Conservation (phyloP, 2,888 invertebrate genomes). For the Drosophila leonis region DNA sequence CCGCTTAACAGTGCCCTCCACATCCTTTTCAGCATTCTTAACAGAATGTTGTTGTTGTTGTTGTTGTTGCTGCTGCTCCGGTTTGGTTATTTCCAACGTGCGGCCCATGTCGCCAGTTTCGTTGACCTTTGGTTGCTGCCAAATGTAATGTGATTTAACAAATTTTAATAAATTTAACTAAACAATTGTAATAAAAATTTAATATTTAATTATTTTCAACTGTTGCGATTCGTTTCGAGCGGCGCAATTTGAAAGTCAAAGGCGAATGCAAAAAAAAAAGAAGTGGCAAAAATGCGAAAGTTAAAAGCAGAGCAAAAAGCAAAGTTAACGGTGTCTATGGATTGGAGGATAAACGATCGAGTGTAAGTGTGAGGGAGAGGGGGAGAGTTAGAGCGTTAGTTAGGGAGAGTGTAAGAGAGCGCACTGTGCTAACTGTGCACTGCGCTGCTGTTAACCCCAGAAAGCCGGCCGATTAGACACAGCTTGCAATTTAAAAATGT, state of each 20-base stretch:
- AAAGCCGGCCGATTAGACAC: background rate
- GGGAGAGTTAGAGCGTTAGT: background rate
- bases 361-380: background rate
- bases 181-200: background rate
- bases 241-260: background rate
- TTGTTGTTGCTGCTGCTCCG: constrained; percentile 33
- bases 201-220: background rate
- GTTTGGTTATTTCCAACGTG: constrained; percentile 62
- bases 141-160: background rate
- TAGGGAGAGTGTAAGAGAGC: background rate
- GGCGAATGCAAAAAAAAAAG: constrained; percentile 1
- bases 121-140: constrained; percentile 43
- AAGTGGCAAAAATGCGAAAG: constrained; percentile 12
- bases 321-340: constrained; percentile 37
- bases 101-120: constrained; percentile 61
- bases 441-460: constrained; percentile 27
- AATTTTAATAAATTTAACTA: background rate
- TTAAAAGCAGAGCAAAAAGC: constrained; percentile 7
- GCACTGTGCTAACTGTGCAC: background rate
- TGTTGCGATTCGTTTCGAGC: constrained; percentile 1
- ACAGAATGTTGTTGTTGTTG: constrained; percentile 1
- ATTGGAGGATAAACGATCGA: constrained; percentile 20
- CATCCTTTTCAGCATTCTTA: constrained; percentile 34
- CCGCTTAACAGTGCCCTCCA: constrained; percentile 54
- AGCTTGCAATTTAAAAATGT: background rate